Conservation (phyloP, 2,113 vertebrate genomes). For the Anthoscopus minutus region DNA sequence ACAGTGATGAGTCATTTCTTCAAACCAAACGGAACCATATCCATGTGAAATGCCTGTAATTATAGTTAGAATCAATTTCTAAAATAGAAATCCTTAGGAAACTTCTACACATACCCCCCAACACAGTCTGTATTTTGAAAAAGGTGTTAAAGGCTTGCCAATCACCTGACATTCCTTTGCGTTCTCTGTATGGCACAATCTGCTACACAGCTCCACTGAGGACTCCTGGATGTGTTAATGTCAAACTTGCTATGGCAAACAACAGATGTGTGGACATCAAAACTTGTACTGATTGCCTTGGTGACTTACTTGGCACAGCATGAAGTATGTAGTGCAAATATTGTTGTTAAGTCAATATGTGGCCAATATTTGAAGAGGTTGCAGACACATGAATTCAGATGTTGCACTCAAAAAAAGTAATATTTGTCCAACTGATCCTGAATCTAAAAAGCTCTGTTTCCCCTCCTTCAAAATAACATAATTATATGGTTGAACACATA, state of each 20-base stretch:
- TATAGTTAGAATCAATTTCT: not conserved
- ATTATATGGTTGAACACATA: not conserved
- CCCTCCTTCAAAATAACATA: not conserved
- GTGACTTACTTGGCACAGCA: slow-evolving; percentile 33
- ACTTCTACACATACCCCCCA: not conserved
- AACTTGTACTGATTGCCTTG: not conserved
- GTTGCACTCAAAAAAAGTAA: not conserved
- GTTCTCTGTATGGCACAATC: not conserved
- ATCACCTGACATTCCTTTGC: not conserved
- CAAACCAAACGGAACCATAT: not conserved
- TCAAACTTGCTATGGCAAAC: not conserved
- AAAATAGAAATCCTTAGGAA: not conserved
- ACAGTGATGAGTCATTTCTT: not conserved
- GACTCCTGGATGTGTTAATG: not conserved
- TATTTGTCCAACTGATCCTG: not conserved
- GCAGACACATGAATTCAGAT: not conserved
- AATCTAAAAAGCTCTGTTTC: not conserved
- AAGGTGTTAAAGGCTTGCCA: not conserved
- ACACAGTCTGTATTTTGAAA: not conserved
- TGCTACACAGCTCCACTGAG: not conserved
- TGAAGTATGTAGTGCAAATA: slow-evolving; percentile 36
- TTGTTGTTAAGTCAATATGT: not conserved
- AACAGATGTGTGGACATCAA: slow-evolving; percentile 26
- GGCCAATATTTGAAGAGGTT: not conserved
- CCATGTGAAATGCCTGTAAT: not conserved